phyloP scores from a whole-genome alignment of 2,888 invertebrate species.

The Rotaria magnacalcarata region DNA sequence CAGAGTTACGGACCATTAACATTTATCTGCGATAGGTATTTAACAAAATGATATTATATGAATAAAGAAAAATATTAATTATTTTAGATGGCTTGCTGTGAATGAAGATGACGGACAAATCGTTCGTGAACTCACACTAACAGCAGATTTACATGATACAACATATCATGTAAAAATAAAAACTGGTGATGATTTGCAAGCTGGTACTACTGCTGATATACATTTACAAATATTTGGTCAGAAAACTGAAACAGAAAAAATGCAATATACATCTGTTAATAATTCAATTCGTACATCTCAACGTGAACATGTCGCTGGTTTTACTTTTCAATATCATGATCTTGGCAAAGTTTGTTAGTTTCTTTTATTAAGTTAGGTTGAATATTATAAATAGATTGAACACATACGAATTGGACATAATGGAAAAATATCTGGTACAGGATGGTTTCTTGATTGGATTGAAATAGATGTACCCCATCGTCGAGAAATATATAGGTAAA shows the following conservation, averaged over 20 bases:
- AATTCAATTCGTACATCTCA: conserved; percentile 57
- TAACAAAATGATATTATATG: no score
- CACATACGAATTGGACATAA: conserved; percentile 59
- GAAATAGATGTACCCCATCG: conserved; percentile 55
- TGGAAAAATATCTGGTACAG: conserved; percentile 56
- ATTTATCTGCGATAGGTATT: conserved; percentile 55
- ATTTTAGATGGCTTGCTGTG: conserved; percentile 55
- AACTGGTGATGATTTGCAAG: conserved; percentile 53
- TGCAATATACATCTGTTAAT: conserved; percentile 52
- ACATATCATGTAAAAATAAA: conserved; percentile 54
- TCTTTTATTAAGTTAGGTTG: conserved; percentile 53
- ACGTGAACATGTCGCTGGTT: conserved; percentile 55
- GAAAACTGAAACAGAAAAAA: conserved; percentile 42
- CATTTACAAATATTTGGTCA: conserved; percentile 44
- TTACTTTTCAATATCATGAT: conserved; percentile 55
- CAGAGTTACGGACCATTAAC: conserved; percentile 50
- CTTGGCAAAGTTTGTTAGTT: conserved; percentile 55
- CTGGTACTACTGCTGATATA: conserved; percentile 51
- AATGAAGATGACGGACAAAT: conserved; percentile 57
- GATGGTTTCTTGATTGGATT: conserved; percentile 59
- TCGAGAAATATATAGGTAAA: not conserved
- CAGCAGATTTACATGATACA: not conserved
- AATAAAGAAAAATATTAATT: not conserved
- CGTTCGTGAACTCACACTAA: conserved; percentile 55
- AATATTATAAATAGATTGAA: conserved; percentile 49